These are phyloP conservation scores for Polydrusus cervinus DNA, from an alignment of 2,888 invertebrate species.

Conservation along the genomic window DNA sequence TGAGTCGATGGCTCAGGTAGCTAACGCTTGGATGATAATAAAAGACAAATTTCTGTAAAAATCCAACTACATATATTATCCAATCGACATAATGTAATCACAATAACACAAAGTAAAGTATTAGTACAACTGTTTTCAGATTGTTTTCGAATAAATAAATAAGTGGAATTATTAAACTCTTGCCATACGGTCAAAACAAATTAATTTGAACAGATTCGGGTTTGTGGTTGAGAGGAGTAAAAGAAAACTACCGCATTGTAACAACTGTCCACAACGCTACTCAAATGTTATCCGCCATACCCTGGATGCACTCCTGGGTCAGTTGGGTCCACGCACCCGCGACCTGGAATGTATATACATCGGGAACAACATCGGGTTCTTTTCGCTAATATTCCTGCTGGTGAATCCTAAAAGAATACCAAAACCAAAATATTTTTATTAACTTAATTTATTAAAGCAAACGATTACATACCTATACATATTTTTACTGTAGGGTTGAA, in stretches of 20 bases:
- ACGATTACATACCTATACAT: too few relatives aligned
- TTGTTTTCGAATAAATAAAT: too few relatives aligned
- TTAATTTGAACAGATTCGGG: background rate
- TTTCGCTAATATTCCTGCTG: background rate
- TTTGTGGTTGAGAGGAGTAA: background rate
- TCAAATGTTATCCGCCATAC: background rate
- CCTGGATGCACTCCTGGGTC: conserved; percentile 31
- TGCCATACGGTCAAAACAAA: too few relatives aligned
- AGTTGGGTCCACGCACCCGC: conserved; percentile 32
- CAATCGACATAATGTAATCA: too few relatives aligned
- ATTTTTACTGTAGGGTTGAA: too few relatives aligned
- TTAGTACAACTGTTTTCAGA: too few relatives aligned
- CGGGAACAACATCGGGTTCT: conserved; percentile 3
- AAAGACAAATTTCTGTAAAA: background rate
- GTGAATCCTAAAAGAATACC: conserved; percentile 3
- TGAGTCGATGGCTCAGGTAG: too few relatives aligned
- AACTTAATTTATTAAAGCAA: too few relatives aligned
- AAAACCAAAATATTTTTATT: background rate
- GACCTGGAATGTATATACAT: conserved; percentile 38
- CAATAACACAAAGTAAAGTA: too few relatives aligned
- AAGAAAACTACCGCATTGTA: background rate
- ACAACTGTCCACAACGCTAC: background rate
- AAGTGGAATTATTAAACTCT: too few relatives aligned
- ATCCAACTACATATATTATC: too few relatives aligned
- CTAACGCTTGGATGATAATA: background rate